Percentiles rank a stretch among this genome's conserved stretches.
These are phyloP conservation scores for Drosophila mulleri DNA, from an alignment of 2,888 invertebrate genomes.

Conservation along the genomic window DNA sequence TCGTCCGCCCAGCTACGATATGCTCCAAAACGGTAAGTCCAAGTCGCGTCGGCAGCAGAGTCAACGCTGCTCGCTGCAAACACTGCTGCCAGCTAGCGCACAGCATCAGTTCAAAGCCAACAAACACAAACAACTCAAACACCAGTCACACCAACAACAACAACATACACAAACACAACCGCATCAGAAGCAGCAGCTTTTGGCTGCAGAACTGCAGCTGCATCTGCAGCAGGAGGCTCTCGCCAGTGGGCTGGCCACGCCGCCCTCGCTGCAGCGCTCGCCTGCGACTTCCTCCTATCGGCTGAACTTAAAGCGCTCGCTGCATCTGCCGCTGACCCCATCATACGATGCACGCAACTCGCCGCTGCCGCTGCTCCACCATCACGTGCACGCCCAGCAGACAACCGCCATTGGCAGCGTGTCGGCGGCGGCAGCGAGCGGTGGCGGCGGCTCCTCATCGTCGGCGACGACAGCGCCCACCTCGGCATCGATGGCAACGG, in stretches of 20 bases:
- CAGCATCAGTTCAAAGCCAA: constrained; percentile 81
- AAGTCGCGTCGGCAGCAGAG: constrained; percentile 85
- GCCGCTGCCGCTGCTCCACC: constrained; percentile 84
- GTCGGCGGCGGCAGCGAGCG: constrained; percentile 58
- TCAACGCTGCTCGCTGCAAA: constrained; percentile 83
- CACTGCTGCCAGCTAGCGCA: constrained; percentile 80
- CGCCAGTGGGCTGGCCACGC: constrained; percentile 69
- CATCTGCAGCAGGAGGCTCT: constrained; percentile 65
- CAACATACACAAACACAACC: constrained; percentile 48
- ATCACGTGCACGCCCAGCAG: constrained; percentile 73
- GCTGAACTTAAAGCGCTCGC: constrained; percentile 81
- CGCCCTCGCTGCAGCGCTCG: constrained; percentile 70
- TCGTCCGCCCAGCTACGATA: constrained; percentile 84
- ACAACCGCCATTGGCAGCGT: constrained; percentile 72
- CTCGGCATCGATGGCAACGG: constrained; percentile 59
- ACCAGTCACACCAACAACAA: constrained; percentile 60
- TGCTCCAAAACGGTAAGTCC: constrained; percentile 86
- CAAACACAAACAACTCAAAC: constrained; percentile 78
- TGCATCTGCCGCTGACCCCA: constrained; percentile 84
- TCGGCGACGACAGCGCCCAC: constrained; percentile 69
- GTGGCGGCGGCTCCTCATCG: constrained; percentile 61
- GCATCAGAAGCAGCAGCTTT: constrained; percentile 71
- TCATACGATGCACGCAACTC: constrained; percentile 84
- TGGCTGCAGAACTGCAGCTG: constrained; percentile 69
- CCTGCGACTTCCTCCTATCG: constrained; percentile 83